These are phyloP conservation scores for Tineola bisselliella DNA, from an alignment of 2,888 invertebrate genomes.

Conservation along the genomic window DNA sequence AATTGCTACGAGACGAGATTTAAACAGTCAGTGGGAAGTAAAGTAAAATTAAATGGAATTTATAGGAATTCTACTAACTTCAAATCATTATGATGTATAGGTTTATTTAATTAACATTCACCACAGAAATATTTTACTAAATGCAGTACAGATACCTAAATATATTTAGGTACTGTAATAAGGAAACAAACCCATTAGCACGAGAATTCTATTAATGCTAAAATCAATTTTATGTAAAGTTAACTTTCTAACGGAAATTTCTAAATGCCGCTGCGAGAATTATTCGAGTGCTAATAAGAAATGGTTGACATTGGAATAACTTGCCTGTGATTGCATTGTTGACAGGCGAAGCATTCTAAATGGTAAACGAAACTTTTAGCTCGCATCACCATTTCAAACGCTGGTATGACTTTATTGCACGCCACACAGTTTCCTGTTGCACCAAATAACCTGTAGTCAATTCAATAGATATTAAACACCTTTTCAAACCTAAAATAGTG, in stretches of 20 bases:
- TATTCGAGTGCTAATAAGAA: neutral
- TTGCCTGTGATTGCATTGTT: conserved; percentile 94
- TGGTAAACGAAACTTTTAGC: conserved; percentile 93
- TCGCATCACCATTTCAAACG: conserved; percentile 96
- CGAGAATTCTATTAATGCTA: neutral
- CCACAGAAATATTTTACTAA: neutral
- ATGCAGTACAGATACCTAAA: neutral
- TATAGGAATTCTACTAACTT: no score
- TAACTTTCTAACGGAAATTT: conserved; percentile 6
- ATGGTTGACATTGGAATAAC: conserved; percentile 17
- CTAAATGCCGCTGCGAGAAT: neutral
- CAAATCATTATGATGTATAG: no score
- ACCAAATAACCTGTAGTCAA: conserved; percentile 80
- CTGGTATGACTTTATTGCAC: conserved; percentile 92
- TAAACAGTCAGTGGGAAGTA: neutral
- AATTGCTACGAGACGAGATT: neutral
- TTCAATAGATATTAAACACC: neutral
- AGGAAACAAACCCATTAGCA: neutral
- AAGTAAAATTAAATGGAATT: neutral
- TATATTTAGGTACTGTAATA: neutral
- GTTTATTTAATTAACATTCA: neutral
- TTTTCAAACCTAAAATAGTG: no score
- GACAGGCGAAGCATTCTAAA: conserved; percentile 93
- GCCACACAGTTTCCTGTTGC: conserved; percentile 91
- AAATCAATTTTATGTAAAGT: conserved; percentile 4